Percentiles rank a stretch among this genome's conserved stretches.
Evolutionary conservation across 1,140 invertebrate species (phyloP).

Genomic region (Oreohelix idahoensis): DNA sequence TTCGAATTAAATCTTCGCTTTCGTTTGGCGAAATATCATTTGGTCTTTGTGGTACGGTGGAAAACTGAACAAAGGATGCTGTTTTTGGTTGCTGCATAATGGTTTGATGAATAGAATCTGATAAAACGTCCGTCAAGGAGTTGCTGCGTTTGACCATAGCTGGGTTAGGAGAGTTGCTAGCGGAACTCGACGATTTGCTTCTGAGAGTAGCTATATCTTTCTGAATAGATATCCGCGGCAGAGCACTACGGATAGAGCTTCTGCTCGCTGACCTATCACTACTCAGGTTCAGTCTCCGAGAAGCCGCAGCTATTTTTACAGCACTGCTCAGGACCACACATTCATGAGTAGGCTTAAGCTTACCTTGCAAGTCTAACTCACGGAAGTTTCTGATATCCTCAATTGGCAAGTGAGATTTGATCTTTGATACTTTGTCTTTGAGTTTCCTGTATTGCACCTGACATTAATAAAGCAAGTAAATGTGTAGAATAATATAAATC

Average conservation of each 20-base stretch:
- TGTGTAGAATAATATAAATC: background rate
- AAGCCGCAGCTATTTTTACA: constrained; percentile 65
- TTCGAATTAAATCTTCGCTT: background rate
- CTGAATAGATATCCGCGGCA: constrained; percentile 5
- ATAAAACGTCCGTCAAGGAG: constrained; percentile 63
- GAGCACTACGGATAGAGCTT: constrained; percentile 27
- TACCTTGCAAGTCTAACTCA: constrained; percentile 59
- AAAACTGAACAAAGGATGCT: background rate
- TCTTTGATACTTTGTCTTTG: constrained; percentile 63
- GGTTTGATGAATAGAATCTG: constrained; percentile 50
- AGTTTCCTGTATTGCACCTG: constrained; percentile 60
- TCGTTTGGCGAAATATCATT: no score
- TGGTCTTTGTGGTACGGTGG: background rate
- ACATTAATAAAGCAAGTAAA: background rate
- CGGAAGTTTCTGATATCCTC: constrained; percentile 63
- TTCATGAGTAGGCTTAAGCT: constrained; percentile 50
- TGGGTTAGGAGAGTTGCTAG: constrained; percentile 35
- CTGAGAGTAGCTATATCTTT: background rate
- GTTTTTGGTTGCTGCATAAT: constrained; percentile 21
- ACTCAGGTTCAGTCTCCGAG: constrained; percentile 56
- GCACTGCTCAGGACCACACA: constrained; percentile 57
- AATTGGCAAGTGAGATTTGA: constrained; percentile 60
- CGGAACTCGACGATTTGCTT: constrained; percentile 11
- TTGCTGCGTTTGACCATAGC: constrained; percentile 53
- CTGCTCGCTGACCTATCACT: background rate